Conservation (phyloP, 1,140 invertebrate species). For the Luehdorfia chinensis region DNA sequence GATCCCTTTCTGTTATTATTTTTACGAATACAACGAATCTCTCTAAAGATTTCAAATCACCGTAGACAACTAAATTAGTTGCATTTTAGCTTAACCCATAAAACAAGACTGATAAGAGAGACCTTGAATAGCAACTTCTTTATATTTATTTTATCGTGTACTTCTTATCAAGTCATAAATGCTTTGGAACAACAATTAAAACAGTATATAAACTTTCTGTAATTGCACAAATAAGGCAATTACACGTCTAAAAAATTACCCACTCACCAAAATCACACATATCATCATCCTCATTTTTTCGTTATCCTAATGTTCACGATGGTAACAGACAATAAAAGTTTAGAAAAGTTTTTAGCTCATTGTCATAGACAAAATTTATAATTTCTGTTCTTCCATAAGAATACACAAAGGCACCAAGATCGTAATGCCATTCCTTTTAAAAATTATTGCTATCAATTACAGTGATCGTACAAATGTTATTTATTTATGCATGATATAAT, state of each 20-base stretch:
- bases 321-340: no score
- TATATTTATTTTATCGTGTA: conserved; percentile 12
- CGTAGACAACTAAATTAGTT: no score
- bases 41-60: no score
- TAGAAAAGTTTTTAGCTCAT: not conserved
- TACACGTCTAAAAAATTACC: not conserved
- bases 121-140: conserved; percentile 1
- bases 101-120: no score
- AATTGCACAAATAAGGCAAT: not conserved
- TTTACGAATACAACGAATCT: no score
- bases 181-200: conserved; percentile 41
- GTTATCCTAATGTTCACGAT: not conserved
- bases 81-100: no score
- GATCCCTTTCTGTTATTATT: no score
- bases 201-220: not conserved
- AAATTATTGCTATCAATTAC: no score
- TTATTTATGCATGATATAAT: not conserved
- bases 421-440: no score
- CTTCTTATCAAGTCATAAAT: conserved; percentile 31
- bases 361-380: not conserved
- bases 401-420: no score
- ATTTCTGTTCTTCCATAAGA: no score
- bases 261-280: not conserved
- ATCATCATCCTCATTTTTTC: not conserved
- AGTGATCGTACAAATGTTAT: not conserved